These are phyloP conservation scores for Calidris pygmaea DNA, from an alignment of 2,113 vertebrate species.

Conservation along the genomic window DNA sequence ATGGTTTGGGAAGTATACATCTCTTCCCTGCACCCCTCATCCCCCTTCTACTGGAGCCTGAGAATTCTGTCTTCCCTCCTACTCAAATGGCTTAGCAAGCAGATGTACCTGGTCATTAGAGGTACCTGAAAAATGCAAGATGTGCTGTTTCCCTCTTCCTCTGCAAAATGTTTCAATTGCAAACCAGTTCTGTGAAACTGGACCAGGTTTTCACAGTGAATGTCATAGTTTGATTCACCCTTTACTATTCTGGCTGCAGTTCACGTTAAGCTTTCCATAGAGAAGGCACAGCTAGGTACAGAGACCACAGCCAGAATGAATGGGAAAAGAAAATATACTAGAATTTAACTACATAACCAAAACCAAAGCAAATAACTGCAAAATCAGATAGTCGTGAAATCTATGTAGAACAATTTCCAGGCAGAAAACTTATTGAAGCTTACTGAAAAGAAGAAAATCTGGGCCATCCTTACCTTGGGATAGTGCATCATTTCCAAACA, in stretches of 20 bases:
- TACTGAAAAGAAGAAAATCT: background rate
- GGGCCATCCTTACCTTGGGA: background rate
- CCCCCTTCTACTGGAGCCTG: accelerated
- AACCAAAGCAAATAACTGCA: background rate
- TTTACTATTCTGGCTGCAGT: background rate
- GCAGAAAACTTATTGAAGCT: background rate
- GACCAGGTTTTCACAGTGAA: background rate
- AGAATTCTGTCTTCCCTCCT: background rate
- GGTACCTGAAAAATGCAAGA: background rate
- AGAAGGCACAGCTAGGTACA: background rate
- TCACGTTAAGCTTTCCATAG: background rate
- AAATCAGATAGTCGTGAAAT: background rate
- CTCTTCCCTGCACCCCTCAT: background rate
- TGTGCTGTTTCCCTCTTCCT: background rate
- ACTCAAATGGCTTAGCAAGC: background rate
- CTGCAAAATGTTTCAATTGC: background rate
- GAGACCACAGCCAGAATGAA: background rate
- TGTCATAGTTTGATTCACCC: background rate
- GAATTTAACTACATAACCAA: background rate
- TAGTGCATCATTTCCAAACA: background rate
- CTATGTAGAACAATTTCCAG: background rate
- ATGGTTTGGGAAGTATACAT: background rate
- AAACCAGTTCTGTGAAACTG: background rate
- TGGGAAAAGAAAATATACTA: background rate
- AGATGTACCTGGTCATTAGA: background rate